Evolutionary conservation across 2,113 vertebrate genomes (phyloP), one percentile per base, ranked within the genome.

Genomic region (Elephantulus edwardii): DNA sequence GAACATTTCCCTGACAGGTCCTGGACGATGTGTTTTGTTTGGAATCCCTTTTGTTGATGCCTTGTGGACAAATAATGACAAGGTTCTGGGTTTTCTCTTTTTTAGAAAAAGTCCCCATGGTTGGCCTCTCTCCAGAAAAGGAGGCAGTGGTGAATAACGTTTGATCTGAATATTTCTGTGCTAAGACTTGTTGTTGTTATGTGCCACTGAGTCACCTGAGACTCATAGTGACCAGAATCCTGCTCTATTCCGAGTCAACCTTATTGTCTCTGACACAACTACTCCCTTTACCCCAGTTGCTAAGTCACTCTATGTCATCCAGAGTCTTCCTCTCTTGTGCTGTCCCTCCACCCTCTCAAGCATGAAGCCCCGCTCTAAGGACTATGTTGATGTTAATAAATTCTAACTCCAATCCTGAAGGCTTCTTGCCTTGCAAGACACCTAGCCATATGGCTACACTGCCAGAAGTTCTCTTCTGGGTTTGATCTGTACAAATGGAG

Each of bases 381-480:
- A n/a, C 56, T 77, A n/a, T 52, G 79, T 85, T 30, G 56, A 54
- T 85, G 52, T 54, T 77, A 76, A 91, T 87, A 89, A 58, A 84
- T 52, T 10, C 30, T 79, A 86, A 92, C 26, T 35, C 33, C 79
- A 44, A 75, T 74, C 56, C 50, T 2, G n/a, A 68, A 85, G 71
- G 40, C 22, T 68, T 10, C 64, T 60, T 75, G 46, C 3, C 20
- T 38, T 89, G 70, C 58, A 91, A 94, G 74, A 16, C 3, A 46
- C 20, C 9, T 74, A 30, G 54, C 24, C 66, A 90, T 64, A 79
- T 14, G 79, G 30, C 14, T 9, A 28, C 8, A 28, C 7, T 3
- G 68, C 80, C 30, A 82, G 60, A 81, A 81, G 20, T 24, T 30
- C 28, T 58, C n/a, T 74, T 95, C 40, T 11, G 54, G 46, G 89